Base-by-base conservation (phyloP, 2,113 vertebrate species). In the Sinosuthora webbiana region DNA sequence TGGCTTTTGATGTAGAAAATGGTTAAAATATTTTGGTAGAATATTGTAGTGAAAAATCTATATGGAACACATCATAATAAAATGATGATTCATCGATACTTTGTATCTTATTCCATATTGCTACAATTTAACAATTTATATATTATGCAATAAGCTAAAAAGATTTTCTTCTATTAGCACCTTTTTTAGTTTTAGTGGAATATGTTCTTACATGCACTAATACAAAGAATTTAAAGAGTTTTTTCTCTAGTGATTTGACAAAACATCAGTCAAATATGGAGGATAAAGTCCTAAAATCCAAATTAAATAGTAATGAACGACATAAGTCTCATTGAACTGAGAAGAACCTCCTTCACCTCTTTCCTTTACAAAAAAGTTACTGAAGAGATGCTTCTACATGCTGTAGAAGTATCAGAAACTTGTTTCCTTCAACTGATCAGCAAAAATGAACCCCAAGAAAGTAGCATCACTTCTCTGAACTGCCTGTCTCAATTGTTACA, bases 41-140 rank as follows among this genome's bases (percentile, higher is more conserved):
- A 65, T 78, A 89, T 59, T 78, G 39, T 77, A 37, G 50, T 85
- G 63, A 88, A 90, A 77, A 93, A 80, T 85, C 28, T 71, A 22
- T 74, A 68, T 95, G 25, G 55, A 65, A 86, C 15, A 89, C 8
- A 4, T 93, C 87, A 86, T 92, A 91, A 95, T 90, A 92, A 96
- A 94, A 77, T 84, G 33, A 39, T 90, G 4, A 77, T 94, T 95
- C 47, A 83, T 95, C 80, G 83, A 68, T 89, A 94, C 62, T 93
- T 85, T 59, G 17, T 41, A 69, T 95, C n/a, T 89, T 87, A 87
- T 83, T 95, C 73, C 70, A 64, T 85, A 83, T 45, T 71, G 12
- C 15, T 60, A 11, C 45, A 91, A 79, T 80, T 69, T 75, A 79
- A 50, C 10, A 15, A 49, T 27, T 37, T 91, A 24, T 42, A 6